Percentiles rank a stretch among this genome's conserved stretches.
phyloP scores from a whole-genome alignment of 2,797 vertebrate genomes.

The Myiothlypis coronata region DNA sequence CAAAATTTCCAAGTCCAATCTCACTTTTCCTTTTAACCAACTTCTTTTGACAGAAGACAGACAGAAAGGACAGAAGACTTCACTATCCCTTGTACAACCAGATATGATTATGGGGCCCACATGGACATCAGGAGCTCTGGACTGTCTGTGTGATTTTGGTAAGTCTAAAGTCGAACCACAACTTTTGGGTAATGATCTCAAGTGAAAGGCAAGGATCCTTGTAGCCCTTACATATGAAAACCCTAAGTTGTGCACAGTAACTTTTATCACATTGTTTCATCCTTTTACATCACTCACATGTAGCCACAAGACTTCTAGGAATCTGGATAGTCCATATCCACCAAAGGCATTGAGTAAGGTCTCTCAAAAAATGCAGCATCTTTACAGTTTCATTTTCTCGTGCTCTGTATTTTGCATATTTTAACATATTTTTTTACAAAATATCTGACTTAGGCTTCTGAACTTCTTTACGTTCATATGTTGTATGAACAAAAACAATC shows the following conservation, averaged over 20 bases:
- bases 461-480: rapidly evolving
- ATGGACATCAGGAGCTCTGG: neutral
- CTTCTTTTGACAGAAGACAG: neutral
- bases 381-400: neutral
- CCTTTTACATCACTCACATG: neutral
- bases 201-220: neutral
- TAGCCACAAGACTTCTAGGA: neutral
- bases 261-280: neutral
- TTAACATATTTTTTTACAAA: neutral
- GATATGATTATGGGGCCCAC: neutral
- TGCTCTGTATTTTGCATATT: neutral
- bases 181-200: neutral
- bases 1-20: neutral
- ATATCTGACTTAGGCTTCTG: neutral
- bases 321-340: neutral
- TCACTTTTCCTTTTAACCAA: neutral
- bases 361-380: neutral
- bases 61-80: neutral
- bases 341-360: neutral
- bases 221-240: neutral
- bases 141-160: neutral
- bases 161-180: neutral
- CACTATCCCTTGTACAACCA: neutral
- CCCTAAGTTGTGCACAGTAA: rapidly evolving
- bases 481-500: neutral